Evolutionary conservation across 2,888 invertebrate species (phyloP).

Genomic region (Ptilodon capucinus): DNA sequence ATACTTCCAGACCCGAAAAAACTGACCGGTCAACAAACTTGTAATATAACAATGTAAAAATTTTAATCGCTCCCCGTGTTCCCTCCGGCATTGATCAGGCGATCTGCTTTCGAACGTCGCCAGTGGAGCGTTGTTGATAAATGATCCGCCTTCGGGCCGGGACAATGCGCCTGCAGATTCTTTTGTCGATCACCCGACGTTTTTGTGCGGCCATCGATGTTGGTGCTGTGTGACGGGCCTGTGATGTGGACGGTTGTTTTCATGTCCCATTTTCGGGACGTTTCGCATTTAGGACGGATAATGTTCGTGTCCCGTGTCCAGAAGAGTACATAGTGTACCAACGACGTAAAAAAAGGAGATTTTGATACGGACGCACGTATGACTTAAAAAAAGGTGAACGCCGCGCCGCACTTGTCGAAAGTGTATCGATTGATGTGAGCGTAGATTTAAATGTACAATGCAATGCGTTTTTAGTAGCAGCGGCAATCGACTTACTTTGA

Average conservation of each 20-base stretch:
- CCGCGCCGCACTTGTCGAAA: too few relatives aligned
- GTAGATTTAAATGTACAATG: too few relatives aligned
- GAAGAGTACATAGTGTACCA: too few relatives aligned
- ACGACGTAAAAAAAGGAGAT: too few relatives aligned
- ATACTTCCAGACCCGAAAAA: conserved; percentile 3
- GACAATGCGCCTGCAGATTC: conserved; percentile 79
- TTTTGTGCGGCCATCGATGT: conserved; percentile 78
- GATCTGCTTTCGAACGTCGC: conserved; percentile 70
- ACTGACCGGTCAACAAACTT: conserved; percentile 7
- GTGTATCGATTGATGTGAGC: too few relatives aligned
- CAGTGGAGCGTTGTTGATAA: conserved; percentile 78
- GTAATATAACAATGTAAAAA: conserved; percentile 47
- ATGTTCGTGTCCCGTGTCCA: not conserved
- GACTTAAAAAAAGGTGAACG: too few relatives aligned
- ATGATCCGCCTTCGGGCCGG: conserved; percentile 55
- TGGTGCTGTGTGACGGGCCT: conserved; percentile 62
- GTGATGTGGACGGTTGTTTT: conserved; percentile 23
- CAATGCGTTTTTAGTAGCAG: too few relatives aligned
- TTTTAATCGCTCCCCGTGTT: conserved; percentile 60
- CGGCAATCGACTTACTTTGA: too few relatives aligned
- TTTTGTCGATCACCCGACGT: conserved; percentile 69
- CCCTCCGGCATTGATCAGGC: conserved; percentile 63
- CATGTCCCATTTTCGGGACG: not conserved
- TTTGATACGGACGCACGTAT: too few relatives aligned
- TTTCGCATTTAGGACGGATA: not conserved